Evolutionary conservation across 2,888 invertebrate species (phyloP).

Genomic region (Molanna angustata): DNA sequence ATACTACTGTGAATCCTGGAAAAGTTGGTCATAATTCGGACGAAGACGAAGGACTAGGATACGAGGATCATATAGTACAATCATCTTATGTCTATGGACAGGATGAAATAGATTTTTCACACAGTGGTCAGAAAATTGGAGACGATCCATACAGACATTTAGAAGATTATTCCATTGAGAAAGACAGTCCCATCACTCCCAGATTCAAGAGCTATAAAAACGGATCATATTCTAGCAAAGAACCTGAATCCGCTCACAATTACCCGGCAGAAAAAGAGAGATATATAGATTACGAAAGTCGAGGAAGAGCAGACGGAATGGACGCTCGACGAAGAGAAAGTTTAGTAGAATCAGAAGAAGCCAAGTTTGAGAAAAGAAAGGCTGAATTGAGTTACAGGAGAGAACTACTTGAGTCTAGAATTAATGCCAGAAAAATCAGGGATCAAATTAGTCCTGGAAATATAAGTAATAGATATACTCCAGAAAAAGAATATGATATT

Average conservation of each 20-base stretch:
- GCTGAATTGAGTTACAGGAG: constrained; percentile 70
- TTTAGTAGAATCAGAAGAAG: constrained; percentile 43
- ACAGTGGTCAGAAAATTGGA: constrained; percentile 52
- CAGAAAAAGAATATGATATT: constrained; percentile 52
- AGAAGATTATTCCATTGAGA: constrained; percentile 44
- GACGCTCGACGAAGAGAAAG: constrained; percentile 57
- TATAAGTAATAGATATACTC: constrained; percentile 46
- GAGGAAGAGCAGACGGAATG: constrained; percentile 67
- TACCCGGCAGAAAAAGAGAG: constrained; percentile 38
- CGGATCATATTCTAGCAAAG: constrained; percentile 51
- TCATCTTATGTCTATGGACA: constrained; percentile 40
- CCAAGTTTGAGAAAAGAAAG: constrained; percentile 43
- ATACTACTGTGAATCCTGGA: constrained; percentile 50
- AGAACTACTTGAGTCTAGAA: constrained; percentile 71
- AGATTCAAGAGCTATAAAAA: constrained; percentile 59
- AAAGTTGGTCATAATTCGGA: constrained; percentile 62
- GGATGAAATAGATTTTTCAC: constrained; percentile 43
- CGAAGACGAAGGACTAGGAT: constrained; percentile 78
- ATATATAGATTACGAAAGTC: constrained; percentile 44
- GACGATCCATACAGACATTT: constrained; percentile 48
- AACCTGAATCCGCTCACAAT: constrained; percentile 52
- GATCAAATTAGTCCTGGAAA: constrained; percentile 44
- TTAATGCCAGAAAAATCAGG: constrained; percentile 60
- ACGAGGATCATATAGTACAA: constrained; percentile 55
- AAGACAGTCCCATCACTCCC: constrained; percentile 63